Evolutionary conservation across 35 echinoderm and acorn worm species (phyloP), one percentile per base, ranked within the genome.

Genomic region (Apostichopus californicus): DNA sequence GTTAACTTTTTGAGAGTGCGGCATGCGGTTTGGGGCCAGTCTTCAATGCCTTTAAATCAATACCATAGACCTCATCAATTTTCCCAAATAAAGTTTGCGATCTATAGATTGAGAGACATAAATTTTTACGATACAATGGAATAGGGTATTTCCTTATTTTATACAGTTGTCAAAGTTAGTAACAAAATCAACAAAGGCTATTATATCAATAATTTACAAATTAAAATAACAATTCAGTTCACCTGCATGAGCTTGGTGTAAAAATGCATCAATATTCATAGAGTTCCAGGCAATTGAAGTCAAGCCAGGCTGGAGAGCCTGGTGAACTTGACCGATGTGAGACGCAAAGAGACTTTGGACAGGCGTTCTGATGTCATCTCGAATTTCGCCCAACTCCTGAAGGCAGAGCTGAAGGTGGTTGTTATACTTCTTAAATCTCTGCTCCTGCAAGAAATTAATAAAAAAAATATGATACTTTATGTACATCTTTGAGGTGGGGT

Each of bases 211-310:
- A 46, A 46, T 46, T 2, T 46, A 46, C 34, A 46, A 46, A 46
- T 46, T 46, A 46, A 46, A 61, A 61, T 61, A 61, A 5, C 58
- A 61, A 61, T 61, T 8, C 12, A 9, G 11, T 53, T 56, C 56
- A 98, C 96, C 96, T 94, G 96, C 77, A 78, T 96, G 95, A 4
- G 96, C 93, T 71, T 98, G 97, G 86, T 98, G 97, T 18, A 98
- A 77, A 91, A 98, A 98, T 18, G 97, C 97, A 93, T 98, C 97
- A 71, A 98, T 98, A 28, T 98, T 98, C 97, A 98, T 98, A 20
- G 97, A 96, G 72, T 96, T 98, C 97, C 97, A 96, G 1, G 97
- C 97, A 22, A 98, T 86, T 1, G 97, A 94, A 14, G 93, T 93
- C 23, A 98, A 77, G n/a, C 97, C 95, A 5, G 95, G 97, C 71